These are phyloP conservation scores for Eilema griseolum DNA, from an alignment of 2,888 invertebrate genomes.

Conservation along the genomic window DNA sequence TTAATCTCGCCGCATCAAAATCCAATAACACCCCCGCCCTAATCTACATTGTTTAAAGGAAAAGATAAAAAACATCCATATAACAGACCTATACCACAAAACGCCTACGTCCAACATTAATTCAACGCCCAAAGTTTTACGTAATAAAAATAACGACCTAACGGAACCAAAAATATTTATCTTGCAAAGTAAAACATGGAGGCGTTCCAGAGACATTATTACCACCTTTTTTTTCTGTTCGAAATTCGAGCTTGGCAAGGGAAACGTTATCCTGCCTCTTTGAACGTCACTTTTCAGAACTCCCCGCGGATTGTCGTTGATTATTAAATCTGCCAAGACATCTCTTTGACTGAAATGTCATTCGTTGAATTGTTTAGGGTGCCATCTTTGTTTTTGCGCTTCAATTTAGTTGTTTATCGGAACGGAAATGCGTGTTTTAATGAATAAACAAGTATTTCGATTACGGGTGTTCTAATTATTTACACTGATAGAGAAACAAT, in stretches of 20 bases:
- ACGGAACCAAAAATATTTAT: constrained; percentile 20
- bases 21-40: background rate
- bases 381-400: constrained; percentile 27
- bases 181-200: constrained; percentile 25
- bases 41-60: background rate
- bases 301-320: constrained; percentile 26
- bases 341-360: constrained; percentile 31
- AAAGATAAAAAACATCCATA: background rate
- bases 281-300: constrained; percentile 28
- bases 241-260: constrained; percentile 37
- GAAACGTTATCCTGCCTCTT: constrained; percentile 29
- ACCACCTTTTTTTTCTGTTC: constrained; percentile 26
- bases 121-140: constrained; percentile 4
- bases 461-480: too few relatives aligned
- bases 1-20: background rate
- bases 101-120: background rate
- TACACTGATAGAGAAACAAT: background rate
- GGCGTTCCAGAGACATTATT: constrained; percentile 32
- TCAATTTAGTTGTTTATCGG: constrained; percentile 39
- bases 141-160: constrained; percentile 18
- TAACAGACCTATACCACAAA: constrained; percentile 20
- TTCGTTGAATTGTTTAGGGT: background rate
- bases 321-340: constrained; percentile 37
- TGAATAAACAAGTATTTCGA: constrained; percentile 8
- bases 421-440: constrained; percentile 33